phyloP scores from a whole-genome alignment of 2,888 invertebrate species.

The Camptogramma bilineatum region DNA sequence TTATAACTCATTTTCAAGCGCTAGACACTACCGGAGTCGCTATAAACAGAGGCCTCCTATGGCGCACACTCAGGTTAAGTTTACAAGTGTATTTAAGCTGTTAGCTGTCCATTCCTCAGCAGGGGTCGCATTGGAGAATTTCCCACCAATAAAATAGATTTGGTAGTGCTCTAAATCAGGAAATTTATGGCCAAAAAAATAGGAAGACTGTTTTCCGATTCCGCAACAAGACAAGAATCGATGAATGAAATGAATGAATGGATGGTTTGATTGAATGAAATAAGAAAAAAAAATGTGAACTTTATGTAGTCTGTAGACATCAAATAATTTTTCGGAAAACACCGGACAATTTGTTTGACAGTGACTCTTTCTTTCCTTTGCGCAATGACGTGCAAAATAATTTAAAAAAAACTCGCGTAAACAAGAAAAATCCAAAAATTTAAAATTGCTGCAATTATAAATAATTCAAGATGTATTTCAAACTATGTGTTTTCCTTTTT shows the following conservation, averaged over 20 bases:
- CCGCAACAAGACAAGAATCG: conserved; percentile 5
- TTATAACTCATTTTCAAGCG: conserved; percentile 86
- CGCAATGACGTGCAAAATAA: background rate
- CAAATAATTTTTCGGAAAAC: no score
- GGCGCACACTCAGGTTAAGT: conserved; percentile 19
- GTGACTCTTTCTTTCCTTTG: background rate
- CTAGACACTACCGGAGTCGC: conserved; percentile 37
- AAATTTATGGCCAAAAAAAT: background rate
- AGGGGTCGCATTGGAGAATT: background rate
- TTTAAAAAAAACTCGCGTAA: conserved; percentile 8
- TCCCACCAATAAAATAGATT: conserved; percentile 1
- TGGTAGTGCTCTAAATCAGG: background rate
- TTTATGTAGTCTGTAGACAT: background rate
- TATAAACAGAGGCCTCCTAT: conserved; percentile 31
- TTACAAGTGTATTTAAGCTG: background rate
- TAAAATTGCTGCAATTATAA: conserved; percentile 29
- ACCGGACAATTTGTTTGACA: no score
- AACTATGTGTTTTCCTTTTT: conserved; percentile 67
- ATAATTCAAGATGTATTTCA: conserved; percentile 66
- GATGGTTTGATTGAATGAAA: background rate
- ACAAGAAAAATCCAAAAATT: background rate
- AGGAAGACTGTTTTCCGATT: background rate
- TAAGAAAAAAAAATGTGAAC: conserved; percentile 1
- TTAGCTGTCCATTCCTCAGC: conserved; percentile 9
- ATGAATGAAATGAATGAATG: conserved; percentile 17